phyloP scores from a whole-genome alignment of 2,113 vertebrate species.

The Cnemophilus loriae region DNA sequence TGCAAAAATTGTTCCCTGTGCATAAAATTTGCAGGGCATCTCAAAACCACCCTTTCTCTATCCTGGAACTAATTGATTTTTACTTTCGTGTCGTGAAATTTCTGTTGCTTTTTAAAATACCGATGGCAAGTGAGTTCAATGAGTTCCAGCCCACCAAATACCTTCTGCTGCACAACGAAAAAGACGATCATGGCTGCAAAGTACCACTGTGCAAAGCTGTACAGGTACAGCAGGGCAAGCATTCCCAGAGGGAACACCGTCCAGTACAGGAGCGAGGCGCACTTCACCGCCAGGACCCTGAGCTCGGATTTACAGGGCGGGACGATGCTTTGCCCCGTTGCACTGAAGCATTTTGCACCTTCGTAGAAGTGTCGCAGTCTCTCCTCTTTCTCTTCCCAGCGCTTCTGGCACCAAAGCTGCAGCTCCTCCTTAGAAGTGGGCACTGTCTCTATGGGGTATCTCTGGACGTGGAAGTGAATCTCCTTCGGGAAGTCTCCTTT shows the following conservation, averaged over 20 bases:
- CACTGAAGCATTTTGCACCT: conserved; percentile 73
- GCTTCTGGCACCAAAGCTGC: conserved; percentile 87
- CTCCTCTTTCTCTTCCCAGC: conserved; percentile 92
- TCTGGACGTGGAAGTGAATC: conserved; percentile 92
- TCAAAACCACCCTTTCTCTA: neutral
- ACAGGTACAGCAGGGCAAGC: conserved; percentile 78
- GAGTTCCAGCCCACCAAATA: conserved; percentile 88
- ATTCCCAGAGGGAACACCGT: conserved; percentile 77
- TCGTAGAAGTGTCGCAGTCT: conserved; percentile 85
- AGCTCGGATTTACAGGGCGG: conserved; percentile 92
- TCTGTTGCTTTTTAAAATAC: conserved; percentile 70
- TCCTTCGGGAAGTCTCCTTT: conserved; percentile 87
- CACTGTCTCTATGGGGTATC: conserved; percentile 78
- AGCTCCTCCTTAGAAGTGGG: conserved; percentile 78
- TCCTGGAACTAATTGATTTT: conserved; percentile 46
- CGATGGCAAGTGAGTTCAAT: conserved; percentile 87
- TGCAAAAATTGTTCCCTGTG: conserved; percentile 67
- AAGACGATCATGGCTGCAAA: conserved; percentile 73
- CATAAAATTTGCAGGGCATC: conserved; percentile 34
- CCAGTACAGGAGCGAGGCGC: conserved; percentile 88
- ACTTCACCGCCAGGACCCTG: conserved; percentile 83
- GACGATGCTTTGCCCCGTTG: conserved; percentile 63
- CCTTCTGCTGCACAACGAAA: conserved; percentile 80
- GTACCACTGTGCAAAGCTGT: conserved; percentile 79
- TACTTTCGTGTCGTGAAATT: conserved; percentile 53